Conservation (phyloP, 2,888 invertebrate genomes). For the Drosophila fungiperda region DNA sequence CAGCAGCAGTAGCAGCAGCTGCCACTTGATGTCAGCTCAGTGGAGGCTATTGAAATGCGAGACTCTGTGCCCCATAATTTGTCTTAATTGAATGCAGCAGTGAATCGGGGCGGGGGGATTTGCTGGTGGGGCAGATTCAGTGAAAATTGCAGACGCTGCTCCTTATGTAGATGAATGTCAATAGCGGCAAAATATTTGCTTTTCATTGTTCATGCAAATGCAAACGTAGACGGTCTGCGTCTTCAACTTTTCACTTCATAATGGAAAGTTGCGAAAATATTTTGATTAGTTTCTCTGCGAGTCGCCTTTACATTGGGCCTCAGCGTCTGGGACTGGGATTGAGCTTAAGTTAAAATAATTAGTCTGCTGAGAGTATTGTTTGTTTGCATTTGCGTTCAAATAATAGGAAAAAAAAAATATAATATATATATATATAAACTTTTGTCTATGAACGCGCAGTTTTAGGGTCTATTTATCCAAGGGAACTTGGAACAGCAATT, state of each 20-base stretch:
- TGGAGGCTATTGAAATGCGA: constrained; percentile 69
- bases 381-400: constrained; percentile 72
- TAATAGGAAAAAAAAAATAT: constrained; percentile 13
- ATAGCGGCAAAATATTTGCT: constrained; percentile 80
- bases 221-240: constrained; percentile 68
- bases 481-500: constrained; percentile 13
- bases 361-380: constrained; percentile 79
- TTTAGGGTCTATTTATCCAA: constrained; percentile 56
- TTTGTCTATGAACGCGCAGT: constrained; percentile 69
- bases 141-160: constrained; percentile 28
- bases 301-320: constrained; percentile 18
- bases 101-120: background rate
- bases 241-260: constrained; percentile 81
- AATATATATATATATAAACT: constrained; percentile 38
- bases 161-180: constrained; percentile 75
- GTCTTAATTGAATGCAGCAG: constrained; percentile 71
- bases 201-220: constrained; percentile 81
- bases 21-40: constrained; percentile 30
- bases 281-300: constrained; percentile 73
- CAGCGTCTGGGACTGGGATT: constrained; percentile 24
- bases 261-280: constrained; percentile 82
- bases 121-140: background rate
- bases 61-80: constrained; percentile 71
- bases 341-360: constrained; percentile 71
- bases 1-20: constrained; percentile 5